phyloP scores from a whole-genome alignment of 2,888 invertebrate species.

The Apamea monoglypha region DNA sequence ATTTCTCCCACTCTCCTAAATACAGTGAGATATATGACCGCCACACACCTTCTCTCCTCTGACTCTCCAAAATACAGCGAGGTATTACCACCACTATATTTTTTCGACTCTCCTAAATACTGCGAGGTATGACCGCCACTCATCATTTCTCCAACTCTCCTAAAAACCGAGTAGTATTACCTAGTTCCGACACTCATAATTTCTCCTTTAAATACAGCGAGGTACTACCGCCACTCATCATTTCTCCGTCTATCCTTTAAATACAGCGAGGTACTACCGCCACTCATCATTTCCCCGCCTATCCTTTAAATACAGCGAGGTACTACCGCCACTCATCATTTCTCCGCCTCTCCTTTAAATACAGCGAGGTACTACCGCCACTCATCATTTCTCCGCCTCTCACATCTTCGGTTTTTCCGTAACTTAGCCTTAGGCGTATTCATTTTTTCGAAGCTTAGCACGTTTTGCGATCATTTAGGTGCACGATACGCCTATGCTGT shows the following conservation, averaged over 20 bases:
- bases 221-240: no score
- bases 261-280: no score
- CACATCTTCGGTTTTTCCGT: background rate
- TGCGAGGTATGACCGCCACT: background rate
- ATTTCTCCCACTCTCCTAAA: background rate
- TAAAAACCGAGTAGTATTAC: background rate
- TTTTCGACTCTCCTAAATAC: background rate
- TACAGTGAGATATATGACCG: background rate
- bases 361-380: no score
- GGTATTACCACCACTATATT: background rate
- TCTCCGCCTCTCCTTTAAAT: background rate
- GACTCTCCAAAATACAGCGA: background rate
- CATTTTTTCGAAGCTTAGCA: conserved; percentile 17
- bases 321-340: background rate
- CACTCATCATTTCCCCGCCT: background rate
- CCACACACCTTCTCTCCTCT: no score
- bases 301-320: background rate
- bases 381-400: background rate
- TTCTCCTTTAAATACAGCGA: no score
- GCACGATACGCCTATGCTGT: conserved; percentile 30
- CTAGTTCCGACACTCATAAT: no score
- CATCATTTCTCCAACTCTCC: background rate
- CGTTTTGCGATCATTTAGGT: conserved; percentile 41
- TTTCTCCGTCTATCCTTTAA: no score
- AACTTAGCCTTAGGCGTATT: background rate